Conservation (phyloP, 2,888 invertebrate genomes). For the Ganaspis brasiliensis region DNA sequence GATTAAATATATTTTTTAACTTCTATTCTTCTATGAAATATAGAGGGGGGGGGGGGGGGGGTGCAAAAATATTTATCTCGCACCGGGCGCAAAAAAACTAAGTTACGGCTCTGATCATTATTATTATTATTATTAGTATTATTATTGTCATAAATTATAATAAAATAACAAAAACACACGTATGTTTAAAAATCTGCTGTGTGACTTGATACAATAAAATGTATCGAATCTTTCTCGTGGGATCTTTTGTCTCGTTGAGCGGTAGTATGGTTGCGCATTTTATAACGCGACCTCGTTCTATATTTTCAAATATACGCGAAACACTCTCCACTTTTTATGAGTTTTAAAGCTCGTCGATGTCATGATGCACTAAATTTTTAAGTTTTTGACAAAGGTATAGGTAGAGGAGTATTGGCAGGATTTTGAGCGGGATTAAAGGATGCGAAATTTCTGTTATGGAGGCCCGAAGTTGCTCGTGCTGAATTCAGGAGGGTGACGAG, state of each 20-base stretch:
- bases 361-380: not conserved
- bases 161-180: too few species aligned
- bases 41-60: too few species aligned
- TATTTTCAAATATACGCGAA: slow-evolving; percentile 20
- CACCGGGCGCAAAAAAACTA: too few species aligned
- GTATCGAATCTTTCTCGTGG: slow-evolving; percentile 34
- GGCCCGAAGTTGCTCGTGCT: slow-evolving; percentile 11
- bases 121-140: too few species aligned
- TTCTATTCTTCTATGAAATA: too few species aligned
- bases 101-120: too few species aligned
- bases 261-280: slow-evolving; percentile 38
- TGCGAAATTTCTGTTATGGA: not conserved
- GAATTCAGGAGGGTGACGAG: slow-evolving; percentile 23
- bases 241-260: slow-evolving; percentile 28
- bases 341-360: not conserved
- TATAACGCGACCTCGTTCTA: slow-evolving; percentile 37
- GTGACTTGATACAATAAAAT: slow-evolving; percentile 33
- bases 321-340: slow-evolving; percentile 9
- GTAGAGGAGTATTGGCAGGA: not conserved
- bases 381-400: not conserved
- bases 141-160: not conserved
- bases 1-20: too few species aligned
- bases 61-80: too few species aligned
- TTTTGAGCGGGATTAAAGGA: not conserved
- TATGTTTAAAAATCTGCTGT: slow-evolving; percentile 23